Base-by-base conservation (phyloP, 2,113 vertebrate genomes). In the Indri indri region DNA sequence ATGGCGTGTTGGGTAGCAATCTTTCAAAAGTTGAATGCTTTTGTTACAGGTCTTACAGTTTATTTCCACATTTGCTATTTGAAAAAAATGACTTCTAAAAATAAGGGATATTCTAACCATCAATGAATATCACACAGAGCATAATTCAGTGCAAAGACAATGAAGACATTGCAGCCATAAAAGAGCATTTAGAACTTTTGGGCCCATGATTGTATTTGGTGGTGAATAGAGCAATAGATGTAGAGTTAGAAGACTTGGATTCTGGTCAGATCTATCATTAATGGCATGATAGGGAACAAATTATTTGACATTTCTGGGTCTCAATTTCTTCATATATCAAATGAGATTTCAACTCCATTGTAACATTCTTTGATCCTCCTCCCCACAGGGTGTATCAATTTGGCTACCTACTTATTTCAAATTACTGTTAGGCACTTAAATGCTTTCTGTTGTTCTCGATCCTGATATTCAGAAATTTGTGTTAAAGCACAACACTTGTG, bases 331-430 rank as follows among this genome's bases (percentile, higher is more conserved):
- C 34, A 17, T 74, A 34, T 59, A 57, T 65, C 34, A 81, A 88
- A 57, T 52, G 76, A 96, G 40, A 50, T 73, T 94, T 82, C 23
- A 91, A 10, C 74, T 71, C 57, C 17, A 32, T 87, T 83, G 2
- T 71, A 86, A 61, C 7, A 27, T 14, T 77, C 61, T 82, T 83
- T 88, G 66, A 66, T 73, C 68, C 79, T 91, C 25, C 50, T 81
- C 77, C 45, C 88, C n/a, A 47, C 23, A 50, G 6, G 22, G 6
- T 50, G 4, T 88, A 22, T 63, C 6, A 23, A 1, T 9, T 25
- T 95, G 83, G 76, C 68, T 97, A 85, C 42, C 91, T 96, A 88
- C 90, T 96, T 97, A 73, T 70, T 98, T 86, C 65, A 84, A 10
- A 88, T 20, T 52, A 73, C 94, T 73, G 10, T 63, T 96, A 82